Conservation (phyloP, 2,113 vertebrate species). For the Erythrolamprus reginae region DNA sequence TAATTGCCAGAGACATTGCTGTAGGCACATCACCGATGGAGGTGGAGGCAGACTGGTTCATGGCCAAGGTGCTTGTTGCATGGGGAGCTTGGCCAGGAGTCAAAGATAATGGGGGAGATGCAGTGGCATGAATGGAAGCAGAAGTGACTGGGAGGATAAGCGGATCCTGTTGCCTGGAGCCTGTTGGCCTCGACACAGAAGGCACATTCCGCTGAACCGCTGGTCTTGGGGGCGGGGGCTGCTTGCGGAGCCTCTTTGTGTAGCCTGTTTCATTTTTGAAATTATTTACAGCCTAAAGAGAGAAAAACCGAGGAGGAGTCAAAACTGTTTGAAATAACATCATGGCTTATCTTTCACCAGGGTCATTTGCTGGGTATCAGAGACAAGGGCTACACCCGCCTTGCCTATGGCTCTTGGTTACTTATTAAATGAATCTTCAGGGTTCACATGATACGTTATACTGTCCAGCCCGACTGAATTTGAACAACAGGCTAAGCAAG, state of each 20-base stretch:
- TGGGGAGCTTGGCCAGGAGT: conserved; percentile 45
- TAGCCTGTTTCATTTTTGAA: conserved; percentile 90
- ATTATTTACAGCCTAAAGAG: conserved; percentile 87
- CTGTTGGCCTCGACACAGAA: conserved; percentile 60
- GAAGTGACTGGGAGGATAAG: conserved; percentile 70
- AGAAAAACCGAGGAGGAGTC: rapidly evolving
- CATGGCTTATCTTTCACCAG: neutral
- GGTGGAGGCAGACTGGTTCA: conserved; percentile 32
- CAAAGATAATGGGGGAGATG: conserved; percentile 55
- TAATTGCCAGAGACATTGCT: conserved; percentile 69
- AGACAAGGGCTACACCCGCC: neutral
- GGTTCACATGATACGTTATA: neutral
- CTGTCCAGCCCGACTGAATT: neutral
- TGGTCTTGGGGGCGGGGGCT: conserved; percentile 63
- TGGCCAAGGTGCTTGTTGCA: neutral
- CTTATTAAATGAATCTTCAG: neutral
- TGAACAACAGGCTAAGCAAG: neutral
- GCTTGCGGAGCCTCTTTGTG: conserved; percentile 73
- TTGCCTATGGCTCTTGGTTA: neutral
- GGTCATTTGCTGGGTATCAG: neutral
- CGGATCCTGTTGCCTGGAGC: conserved; percentile 84
- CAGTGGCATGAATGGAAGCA: conserved; percentile 60
- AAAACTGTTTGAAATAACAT: neutral
- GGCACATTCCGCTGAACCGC: conserved; percentile 68
- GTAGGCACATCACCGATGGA: conserved; percentile 66